Evolutionary conservation across 2,888 invertebrate genomes (phyloP), one percentile per base, ranked within the genome.

Genomic region (Acutogordius australiensis): DNA sequence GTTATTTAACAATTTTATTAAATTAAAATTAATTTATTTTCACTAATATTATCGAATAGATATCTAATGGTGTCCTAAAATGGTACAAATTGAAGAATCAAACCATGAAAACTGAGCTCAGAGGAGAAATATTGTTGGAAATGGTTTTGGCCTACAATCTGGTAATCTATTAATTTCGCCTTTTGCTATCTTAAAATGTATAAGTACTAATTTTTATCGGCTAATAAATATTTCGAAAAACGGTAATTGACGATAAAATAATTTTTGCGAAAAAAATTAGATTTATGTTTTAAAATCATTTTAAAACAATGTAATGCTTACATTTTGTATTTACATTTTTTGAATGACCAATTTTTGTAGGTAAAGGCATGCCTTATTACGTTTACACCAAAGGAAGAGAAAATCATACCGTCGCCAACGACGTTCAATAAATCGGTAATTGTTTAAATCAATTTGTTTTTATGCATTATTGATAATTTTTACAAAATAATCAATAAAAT

Each of bases 81-180:
- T 94, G 94, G 94, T 94, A 85, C 70, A 82, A 84, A 0, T 73
- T 97, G 51, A 97, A 97, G 69, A 94, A 97, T 70, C 84, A 86
- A 71, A 94, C 91, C 69, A 76, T 94, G 67, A 75, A 82, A 44
- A 78, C 80, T 1, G 73, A 86, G 51, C 85, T 87, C n/a, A 90
- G 91, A 71, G 94, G 94, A 18, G 87, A 84, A 67, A 86, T 94
- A 66, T 75, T 85, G 45, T 71, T 97, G 60, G 91, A 97, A 72
- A 78, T 94, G 79, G 80, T 79, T 60, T 80, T 91, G 2, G 74
- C 84, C 57, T 97, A 86, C 83, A 94, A 90, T 73, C 81, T 84
- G 64, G 78, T 87, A 67, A 51, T n/a, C n/a, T n/a, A n/a, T n/a
- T n/a, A n/a, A n/a, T n/a, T n/a, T n/a, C n/a, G n/a, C n/a, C n/a